Conservation (phyloP, 2,888 invertebrate species). For the Lycophotia porphyrea region DNA sequence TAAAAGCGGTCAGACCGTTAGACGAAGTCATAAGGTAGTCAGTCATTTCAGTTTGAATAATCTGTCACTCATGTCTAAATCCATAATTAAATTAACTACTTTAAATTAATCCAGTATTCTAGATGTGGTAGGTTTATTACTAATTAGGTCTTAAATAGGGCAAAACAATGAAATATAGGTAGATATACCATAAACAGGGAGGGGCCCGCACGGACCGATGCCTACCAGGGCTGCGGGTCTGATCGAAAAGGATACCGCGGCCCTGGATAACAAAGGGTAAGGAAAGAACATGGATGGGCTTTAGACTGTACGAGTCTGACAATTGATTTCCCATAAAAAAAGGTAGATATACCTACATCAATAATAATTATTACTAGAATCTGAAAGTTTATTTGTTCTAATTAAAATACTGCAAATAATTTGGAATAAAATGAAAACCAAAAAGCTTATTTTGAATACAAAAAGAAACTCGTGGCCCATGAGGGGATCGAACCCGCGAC, state of each 20-base stretch:
- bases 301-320: no score
- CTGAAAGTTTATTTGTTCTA: no score
- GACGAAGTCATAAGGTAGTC: neutral
- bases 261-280: no score
- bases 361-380: neutral
- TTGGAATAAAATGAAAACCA: neutral
- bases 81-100: neutral
- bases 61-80: neutral
- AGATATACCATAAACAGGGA: no score
- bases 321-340: no score
- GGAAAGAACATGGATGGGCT: no score
- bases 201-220: no score
- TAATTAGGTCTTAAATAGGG: neutral
- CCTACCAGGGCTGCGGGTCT: no score
- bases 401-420: no score
- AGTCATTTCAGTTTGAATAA: neutral
- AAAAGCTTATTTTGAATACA: neutral
- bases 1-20: no score
- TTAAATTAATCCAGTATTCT: neutral
- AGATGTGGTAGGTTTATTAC: neutral
- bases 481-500: slow-evolving; percentile 45
- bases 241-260: no score
- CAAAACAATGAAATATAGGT: neutral
- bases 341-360: neutral
- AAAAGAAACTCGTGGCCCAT: slow-evolving; percentile 11